These are phyloP conservation scores for Cerastis leucographa DNA, from an alignment of 2,888 invertebrate genomes.

Conservation along the genomic window DNA sequence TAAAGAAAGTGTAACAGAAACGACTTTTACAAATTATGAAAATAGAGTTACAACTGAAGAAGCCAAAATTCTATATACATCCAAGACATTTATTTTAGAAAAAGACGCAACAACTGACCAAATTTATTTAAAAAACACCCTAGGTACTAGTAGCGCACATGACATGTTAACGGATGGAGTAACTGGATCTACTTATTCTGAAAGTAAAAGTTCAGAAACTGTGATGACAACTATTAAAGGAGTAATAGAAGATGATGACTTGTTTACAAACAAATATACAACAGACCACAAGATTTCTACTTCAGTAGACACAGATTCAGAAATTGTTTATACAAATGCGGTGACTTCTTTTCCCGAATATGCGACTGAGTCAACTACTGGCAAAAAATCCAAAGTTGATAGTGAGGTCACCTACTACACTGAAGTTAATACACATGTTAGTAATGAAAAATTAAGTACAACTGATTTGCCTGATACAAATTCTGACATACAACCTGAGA, in stretches of 20 bases:
- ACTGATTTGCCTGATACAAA: constrained; percentile 12
- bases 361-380: neutral
- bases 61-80: constrained; percentile 5
- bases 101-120: constrained; percentile 17
- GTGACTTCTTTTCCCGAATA: neutral
- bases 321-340: constrained; percentile 28
- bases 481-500: neutral
- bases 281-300: constrained; percentile 6
- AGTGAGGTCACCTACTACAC: neutral
- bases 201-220: constrained; percentile 15
- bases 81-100: constrained; percentile 2
- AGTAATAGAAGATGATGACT: neutral
- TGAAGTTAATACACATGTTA: constrained; percentile 5
- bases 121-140: constrained; percentile 2
- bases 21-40: constrained; percentile 10
- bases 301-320: constrained; percentile 10
- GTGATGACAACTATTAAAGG: neutral
- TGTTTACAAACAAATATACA: constrained; percentile 6
- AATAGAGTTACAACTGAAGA: neutral
- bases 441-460: constrained; percentile 9
- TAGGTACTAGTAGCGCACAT: constrained; percentile 18
- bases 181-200: constrained; percentile 11
- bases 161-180: constrained; percentile 9
- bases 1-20: constrained; percentile 1
- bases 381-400: neutral